Base-by-base conservation (phyloP, 2,113 vertebrate species). In the Eupsittula cactorum region DNA sequence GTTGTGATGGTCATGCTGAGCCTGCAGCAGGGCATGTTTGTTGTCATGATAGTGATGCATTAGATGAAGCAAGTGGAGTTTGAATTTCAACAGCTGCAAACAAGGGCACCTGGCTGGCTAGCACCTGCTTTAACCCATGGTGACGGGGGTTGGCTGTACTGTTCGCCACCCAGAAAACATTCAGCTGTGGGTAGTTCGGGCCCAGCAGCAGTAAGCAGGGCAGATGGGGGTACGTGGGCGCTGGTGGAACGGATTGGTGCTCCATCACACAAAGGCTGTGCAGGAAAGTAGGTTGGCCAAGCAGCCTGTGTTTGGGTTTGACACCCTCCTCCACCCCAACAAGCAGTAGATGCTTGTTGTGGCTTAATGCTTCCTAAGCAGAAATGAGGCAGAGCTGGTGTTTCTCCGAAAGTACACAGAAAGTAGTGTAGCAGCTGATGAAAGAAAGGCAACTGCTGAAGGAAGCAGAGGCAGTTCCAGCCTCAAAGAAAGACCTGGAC, bases 381-480 rank as follows among this genome's bases (percentile, higher is more conserved):
- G 49, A 60, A 64, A 47, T 16, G 16, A 70, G 21, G 50, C 28
- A 74, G 47, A 68, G 21, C n/a, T 0, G 0, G 27, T 0, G 1
- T 24, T 42, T 1, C 16, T 50, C 50, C 15, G 63, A 28, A 55
- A 64, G 41, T 8, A 23, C 2, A 13, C 14, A 41, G 78, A n/a
- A 37, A 53, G 35, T 10, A 62, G n/a, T 1, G 1, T 14, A 60
- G 59, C 42, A 88, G n/a, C 27, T 6, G 2, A 53, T 31, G 16
- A 12, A 65, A 55, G 27, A 64, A 80, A 76, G 81, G 23, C 27
- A 53, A 39, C 18, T 23, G 23, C 31, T 71, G 63, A 18, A 65
- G 33, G 29, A 77, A 81, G 64, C 20, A 42, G 69, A 70, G 21
- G 62, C 50, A 75, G 8, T 29, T 71, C 25, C 31, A 67, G 31